Evolutionary conservation across 2,888 invertebrate species (phyloP).

Genomic region (Arrhopalites spinosus): DNA sequence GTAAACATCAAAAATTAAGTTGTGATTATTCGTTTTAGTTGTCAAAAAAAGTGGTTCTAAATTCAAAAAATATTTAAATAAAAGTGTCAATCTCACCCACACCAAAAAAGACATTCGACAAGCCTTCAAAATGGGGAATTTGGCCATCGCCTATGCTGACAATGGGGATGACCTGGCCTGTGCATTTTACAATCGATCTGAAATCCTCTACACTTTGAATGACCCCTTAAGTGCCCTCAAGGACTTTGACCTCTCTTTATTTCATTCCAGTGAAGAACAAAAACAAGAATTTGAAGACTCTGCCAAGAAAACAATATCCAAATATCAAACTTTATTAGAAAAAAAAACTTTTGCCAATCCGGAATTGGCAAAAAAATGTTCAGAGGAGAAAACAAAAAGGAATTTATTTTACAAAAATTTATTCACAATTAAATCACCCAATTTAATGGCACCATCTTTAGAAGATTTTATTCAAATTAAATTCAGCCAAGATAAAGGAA

Average conservation of each 20-base stretch:
- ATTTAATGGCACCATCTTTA: conserved; percentile 35
- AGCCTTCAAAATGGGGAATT: too few species aligned
- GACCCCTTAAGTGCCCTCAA: conserved; percentile 6
- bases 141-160: too few species aligned
- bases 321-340: background rate
- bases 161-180: too few species aligned
- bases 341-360: background rate
- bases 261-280: background rate
- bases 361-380: background rate
- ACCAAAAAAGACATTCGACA: too few species aligned
- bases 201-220: background rate
- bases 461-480: conserved; percentile 47
- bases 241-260: background rate
- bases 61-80: too few species aligned
- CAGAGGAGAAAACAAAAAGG: conserved; percentile 36
- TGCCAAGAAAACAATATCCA: background rate
- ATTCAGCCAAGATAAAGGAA: conserved; percentile 39
- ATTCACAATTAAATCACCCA: conserved; percentile 46
- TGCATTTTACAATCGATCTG: background rate
- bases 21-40: too few species aligned
- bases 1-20: too few species aligned
- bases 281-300: background rate
- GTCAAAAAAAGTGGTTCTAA: too few species aligned
- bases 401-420: conserved; percentile 41
- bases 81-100: too few species aligned